A percentile compares a stretch with the other conserved stretches of the same genome.
Evolutionary conservation across 2,113 vertebrate species (phyloP).

Genomic region (Chaetorhynchus papuensis): DNA sequence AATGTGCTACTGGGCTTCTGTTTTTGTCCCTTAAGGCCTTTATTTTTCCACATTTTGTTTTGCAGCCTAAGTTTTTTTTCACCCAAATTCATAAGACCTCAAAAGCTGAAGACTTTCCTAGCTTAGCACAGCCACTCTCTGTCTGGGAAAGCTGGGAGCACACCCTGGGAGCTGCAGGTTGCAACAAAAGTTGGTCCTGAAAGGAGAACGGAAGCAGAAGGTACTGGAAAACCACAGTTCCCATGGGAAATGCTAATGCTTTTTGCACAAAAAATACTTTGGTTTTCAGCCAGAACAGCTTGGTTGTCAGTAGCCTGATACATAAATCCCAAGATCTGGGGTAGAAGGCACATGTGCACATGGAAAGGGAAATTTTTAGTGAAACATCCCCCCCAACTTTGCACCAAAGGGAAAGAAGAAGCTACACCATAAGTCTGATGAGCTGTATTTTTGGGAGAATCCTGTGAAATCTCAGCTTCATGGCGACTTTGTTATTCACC

Average conservation of each 20-base stretch:
- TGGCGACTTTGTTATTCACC: neutral
- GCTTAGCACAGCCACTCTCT: neutral
- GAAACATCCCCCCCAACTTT: neutral
- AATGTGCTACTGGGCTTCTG: neutral
- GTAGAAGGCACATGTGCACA: neutral
- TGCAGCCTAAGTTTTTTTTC: neutral
- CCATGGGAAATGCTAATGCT: neutral
- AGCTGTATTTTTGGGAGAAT: neutral
- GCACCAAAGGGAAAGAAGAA: neutral
- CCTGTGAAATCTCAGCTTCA: neutral
- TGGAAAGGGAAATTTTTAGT: neutral
- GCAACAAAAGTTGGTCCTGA: neutral
- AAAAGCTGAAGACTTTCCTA: neutral
- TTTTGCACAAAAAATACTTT: neutral
- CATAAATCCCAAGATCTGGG: neutral
- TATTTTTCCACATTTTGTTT: neutral
- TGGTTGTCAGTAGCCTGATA: neutral
- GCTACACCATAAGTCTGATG: neutral
- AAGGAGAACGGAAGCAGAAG: neutral
- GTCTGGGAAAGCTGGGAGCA: neutral
- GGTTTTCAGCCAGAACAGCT: conserved; percentile 2
- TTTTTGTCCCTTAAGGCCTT: neutral
- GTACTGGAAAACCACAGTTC: neutral
- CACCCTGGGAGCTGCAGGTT: neutral
- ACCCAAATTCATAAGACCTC: neutral